Evolutionary conservation across 2,797 vertebrate species (phyloP), one percentile per base, ranked within the genome.

Genomic region (Gallirallus australis): DNA sequence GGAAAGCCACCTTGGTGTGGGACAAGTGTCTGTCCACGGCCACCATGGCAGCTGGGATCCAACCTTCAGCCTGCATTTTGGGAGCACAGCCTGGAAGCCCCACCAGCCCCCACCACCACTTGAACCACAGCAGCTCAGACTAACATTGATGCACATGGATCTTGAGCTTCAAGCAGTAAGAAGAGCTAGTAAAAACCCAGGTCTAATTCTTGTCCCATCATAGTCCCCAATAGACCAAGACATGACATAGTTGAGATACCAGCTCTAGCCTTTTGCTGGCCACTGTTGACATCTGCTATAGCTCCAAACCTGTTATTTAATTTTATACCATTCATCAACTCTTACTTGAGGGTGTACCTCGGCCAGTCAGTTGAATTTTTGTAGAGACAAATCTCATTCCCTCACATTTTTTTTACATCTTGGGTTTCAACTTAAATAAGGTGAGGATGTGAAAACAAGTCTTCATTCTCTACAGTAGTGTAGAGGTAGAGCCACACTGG

Each of bases 91-190:
- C 52, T 63, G 47, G 16, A 68, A 79, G 27, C 16, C 12, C 33
- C 68, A 63, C 21, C 17, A 81, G 45, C 4, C 17, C 70, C 69
- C 54, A 53, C 3, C n/a, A 15, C 12, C 50, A 25, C 40, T 31
- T 4, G 17, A 75, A 48, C 27, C 1, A 0, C 0, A 0, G 48
- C 56, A 60, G 15, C 54, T 8, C 6, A 6, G 31, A 1, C 0
- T 13, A 54, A 30, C 0, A 0, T 17, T 0, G 1, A n/a, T 0
- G 0, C 24, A 35, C 0, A 0, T 6, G 19, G 40, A 47, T n/a
- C 31, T 23, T 31, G 24, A 71, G 52, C n/a, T 66, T 70, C 28
- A 17, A 82, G 48, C 7, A 53, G 18, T 1, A 0, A 11, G 15
- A 37, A 88, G 71, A 82, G 47, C 37, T 6, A 30, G 25, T 1